Evolutionary conservation across 2,888 invertebrate genomes (phyloP), one percentile per base, ranked within the genome.

Genomic region (Plebejus melissa): DNA sequence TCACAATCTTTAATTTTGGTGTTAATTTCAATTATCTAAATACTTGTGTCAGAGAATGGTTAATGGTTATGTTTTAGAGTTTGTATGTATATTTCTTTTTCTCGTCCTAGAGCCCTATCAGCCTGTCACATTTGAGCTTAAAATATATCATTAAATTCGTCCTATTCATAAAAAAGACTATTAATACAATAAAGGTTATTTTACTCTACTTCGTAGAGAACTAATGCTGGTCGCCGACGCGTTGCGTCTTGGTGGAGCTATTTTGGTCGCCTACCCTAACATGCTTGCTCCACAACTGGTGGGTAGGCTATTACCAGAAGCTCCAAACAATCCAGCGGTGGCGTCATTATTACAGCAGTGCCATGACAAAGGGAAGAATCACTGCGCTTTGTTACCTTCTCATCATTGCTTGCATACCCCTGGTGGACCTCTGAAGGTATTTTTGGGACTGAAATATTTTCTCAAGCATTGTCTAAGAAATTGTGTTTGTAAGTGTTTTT

Each of bases 351-450:
- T 99, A 69, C 95, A 96, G 76, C 98, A 99, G 82, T 99, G 99
- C 85, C 98, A 99, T 86, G 94, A 95, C 32, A 96, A 97, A 83
- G 99, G 99, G 0, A 96, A 97, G 54, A 95, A 96, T 74, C 96
- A 99, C 83, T 99, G 98, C 82, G 97, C 99, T 0, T 88, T 99
- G 74, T 94, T 99, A 80, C 99, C 99, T 0, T 95, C 98, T 0
- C 98, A 98, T 88, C 99, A 99, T 87, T 99, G 99, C 83, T 93
- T 99, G 78, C 99, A 99, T 86, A 99, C 99, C 1, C 99, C 99
- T n/a, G 99, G 99, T 70, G 99, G 99, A 1, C 99, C 99, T 0
- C 91, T 99, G 5, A 99, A 99, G 94, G 98, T 97, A 77, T 75
- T 28, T 28, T 28, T 32, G 11, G 1, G 22, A 9, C 22, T 54